Base-by-base conservation (phyloP, 2,797 vertebrate genomes). In the Micropoecilia bifurca region DNA sequence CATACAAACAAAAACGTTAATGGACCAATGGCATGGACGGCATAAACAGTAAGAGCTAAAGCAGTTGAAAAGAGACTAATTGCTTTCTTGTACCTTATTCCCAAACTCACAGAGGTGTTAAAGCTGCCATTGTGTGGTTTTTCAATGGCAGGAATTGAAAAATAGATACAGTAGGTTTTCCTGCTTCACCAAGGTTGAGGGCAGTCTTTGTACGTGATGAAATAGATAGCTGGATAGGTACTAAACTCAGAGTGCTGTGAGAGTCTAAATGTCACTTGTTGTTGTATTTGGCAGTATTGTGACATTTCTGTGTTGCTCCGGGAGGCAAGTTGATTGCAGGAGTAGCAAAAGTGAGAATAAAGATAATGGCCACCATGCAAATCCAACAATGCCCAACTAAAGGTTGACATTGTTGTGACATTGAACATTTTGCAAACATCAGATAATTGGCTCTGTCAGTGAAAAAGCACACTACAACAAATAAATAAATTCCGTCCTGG, bases 1-100 rank as follows among this genome's bases (percentile, higher is more conserved):
- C 86, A n/a, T 77, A 55, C 87, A 87, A 89, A 91, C 83, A 85
- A 86, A 84, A 80, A 91, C 84, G 83, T 75, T 25, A 83, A 57
- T 57, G 83, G 59, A 83, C 80, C 87, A 79, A 90, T 91, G 79
- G 88, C 80, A 66, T 66, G 79, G 81, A 79, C 69, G n/a, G 75
- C 73, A 78, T 84, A 83, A 87, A 84, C n/a, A 47, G 47, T 46
- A 73, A 74, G 59, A 88, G 55, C 9, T 53, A 47, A 46, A 33
- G 78, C 46, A 76, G 82, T 76, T 89, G 78, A 88, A 78, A 81
- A 73, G 81, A 50, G 45, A 88, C 82, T 84, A 74, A 88, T 88
- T 73, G 5, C 55, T 84, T 82, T 53, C 73, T 33, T 41, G 69
- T 3, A 73, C 85, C 81, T 90, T 89, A 68, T 74, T 30, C 16